Evolutionary conservation across 2,888 invertebrate species (phyloP).

Genomic region (Tanypteryx hageni): DNA sequence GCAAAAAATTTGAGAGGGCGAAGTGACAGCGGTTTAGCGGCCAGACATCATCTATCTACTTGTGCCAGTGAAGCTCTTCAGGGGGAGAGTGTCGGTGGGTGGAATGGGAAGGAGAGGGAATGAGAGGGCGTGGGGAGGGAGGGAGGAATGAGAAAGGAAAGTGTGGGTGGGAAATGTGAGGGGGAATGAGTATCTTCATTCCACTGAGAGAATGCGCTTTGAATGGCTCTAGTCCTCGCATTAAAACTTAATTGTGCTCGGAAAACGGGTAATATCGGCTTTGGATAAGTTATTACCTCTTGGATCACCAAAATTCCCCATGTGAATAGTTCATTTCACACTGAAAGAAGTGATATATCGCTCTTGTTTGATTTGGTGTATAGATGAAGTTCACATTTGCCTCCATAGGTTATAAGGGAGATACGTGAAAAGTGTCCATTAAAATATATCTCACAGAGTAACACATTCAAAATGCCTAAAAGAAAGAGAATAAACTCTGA

Average conservation of each 20-base stretch:
- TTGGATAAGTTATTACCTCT: neutral
- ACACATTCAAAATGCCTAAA: too few relatives aligned
- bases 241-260: neutral
- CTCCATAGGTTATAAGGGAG: too few relatives aligned
- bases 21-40: slow-evolving; percentile 70
- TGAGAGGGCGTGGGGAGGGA: neutral
- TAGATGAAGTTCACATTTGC: too few relatives aligned
- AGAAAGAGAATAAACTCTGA: too few relatives aligned
- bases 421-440: too few relatives aligned
- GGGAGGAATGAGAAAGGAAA: neutral
- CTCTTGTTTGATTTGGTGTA: too few relatives aligned
- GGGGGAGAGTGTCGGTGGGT: neutral
- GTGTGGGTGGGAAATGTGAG: neutral
- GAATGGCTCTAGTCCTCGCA: neutral
- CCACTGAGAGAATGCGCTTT: neutral
- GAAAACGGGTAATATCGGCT: neutral
- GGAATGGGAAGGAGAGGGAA: neutral
- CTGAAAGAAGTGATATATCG: too few relatives aligned
- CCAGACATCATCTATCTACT: slow-evolving; percentile 72
- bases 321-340: too few relatives aligned
- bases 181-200: neutral
- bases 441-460: too few relatives aligned
- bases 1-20: slow-evolving; percentile 64
- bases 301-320: too few relatives aligned
- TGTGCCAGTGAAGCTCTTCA: slow-evolving; percentile 64